Percentiles rank a stretch among this genome's conserved stretches.
phyloP scores from a whole-genome alignment of 1,140 invertebrate species.

The Drosophila pseudoobscura region DNA sequence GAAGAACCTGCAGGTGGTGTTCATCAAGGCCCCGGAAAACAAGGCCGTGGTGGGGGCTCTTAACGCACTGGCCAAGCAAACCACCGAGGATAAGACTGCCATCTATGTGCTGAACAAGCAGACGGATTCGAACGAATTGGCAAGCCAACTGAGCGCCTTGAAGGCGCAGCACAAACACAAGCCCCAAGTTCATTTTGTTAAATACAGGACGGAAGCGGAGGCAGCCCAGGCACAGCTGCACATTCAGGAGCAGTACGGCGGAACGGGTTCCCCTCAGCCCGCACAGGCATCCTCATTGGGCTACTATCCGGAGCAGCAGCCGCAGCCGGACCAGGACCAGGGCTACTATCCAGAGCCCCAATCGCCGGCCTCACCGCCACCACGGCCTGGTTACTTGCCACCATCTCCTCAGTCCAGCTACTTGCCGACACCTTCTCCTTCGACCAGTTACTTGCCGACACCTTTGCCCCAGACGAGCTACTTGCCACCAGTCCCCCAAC shows the following conservation, averaged over 20 bases:
- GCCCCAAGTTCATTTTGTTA: conserved; percentile 79
- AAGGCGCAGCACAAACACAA: conserved; percentile 56
- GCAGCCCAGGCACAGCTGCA: conserved; percentile 70
- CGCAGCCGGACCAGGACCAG: conserved; percentile 37
- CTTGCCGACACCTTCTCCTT: too few species aligned
- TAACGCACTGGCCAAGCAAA: conserved; percentile 65
- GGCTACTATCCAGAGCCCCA: conserved; percentile 21
- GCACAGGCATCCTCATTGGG: conserved; percentile 38
- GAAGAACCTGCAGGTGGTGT: conserved; percentile 76
- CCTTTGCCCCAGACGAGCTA: too few species aligned
- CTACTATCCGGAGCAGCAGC: conserved; percentile 53
- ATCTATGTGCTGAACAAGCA: conserved; percentile 81
- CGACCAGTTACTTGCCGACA: too few species aligned
- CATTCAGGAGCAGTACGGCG: conserved; percentile 75
- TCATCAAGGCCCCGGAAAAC: conserved; percentile 78
- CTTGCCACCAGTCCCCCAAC: too few species aligned
- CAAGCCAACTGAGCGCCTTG: conserved; percentile 59
- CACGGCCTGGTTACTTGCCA: too few species aligned
- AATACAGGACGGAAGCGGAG: conserved; percentile 78
- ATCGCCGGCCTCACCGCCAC: conserved; percentile 1
- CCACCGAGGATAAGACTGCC: conserved; percentile 70
- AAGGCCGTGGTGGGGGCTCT: conserved; percentile 67
- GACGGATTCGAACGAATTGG: conserved; percentile 69
- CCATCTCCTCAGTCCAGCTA: too few species aligned
- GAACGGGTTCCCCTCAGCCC: conserved; percentile 11